Evolutionary conservation across 2,797 vertebrate species (phyloP).

Genomic region (Sebastes trivittatus): DNA sequence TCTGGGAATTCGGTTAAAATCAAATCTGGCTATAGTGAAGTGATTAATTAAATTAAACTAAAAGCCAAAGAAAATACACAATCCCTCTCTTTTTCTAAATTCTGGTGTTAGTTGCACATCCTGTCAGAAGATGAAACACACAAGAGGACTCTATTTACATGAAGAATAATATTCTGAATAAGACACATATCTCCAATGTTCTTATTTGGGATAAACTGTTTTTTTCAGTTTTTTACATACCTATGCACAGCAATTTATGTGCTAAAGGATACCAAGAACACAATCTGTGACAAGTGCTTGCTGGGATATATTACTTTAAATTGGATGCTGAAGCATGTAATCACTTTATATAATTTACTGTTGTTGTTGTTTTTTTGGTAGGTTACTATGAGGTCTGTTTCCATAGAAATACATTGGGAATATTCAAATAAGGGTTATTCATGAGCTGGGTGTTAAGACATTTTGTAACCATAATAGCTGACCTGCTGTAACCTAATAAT

Average conservation of each 20-base stretch:
- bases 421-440: conserved; percentile 41
- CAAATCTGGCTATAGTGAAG: neutral
- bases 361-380: neutral
- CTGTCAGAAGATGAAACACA: neutral
- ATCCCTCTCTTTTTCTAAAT: neutral
- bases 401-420: conserved; percentile 52
- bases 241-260: neutral
- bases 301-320: neutral
- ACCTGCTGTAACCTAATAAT: neutral
- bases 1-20: neutral
- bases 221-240: neutral
- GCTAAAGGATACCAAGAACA: neutral
- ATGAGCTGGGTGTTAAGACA: neutral
- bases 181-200: neutral
- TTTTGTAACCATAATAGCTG: conserved; percentile 20
- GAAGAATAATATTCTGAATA: neutral
- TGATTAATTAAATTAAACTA: neutral
- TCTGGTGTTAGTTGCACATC: neutral
- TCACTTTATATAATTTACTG: conserved; percentile 17
- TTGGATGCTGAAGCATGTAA: conserved; percentile 6
- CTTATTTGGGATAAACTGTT: neutral
- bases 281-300: neutral
- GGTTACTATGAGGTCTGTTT: conserved; percentile 35
- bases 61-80: neutral
- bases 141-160: neutral